Evolutionary conservation across 2,888 invertebrate genomes (phyloP).

Genomic region (Zygogramma bicolorata): DNA sequence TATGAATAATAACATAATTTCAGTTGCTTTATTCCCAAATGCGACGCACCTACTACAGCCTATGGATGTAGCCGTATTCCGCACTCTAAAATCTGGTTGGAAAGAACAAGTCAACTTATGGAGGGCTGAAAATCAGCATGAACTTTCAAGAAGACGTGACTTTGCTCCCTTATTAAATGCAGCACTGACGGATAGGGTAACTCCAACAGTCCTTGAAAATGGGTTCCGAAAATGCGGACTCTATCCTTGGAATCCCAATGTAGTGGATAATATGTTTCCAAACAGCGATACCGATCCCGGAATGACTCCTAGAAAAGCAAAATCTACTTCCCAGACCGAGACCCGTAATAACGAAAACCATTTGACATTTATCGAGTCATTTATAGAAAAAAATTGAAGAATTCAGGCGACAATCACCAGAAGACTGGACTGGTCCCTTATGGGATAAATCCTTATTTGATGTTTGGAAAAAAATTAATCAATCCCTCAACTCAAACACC

Average conservation of each 20-base stretch:
- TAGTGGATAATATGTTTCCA: conserved; percentile 2
- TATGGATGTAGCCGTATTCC: conserved; percentile 19
- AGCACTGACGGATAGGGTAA: background rate
- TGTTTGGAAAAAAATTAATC: background rate
- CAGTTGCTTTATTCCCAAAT: conserved; percentile 20
- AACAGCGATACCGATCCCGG: background rate
- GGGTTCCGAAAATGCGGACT: background rate
- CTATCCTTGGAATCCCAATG: conserved; percentile 16
- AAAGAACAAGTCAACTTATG: conserved; percentile 5
- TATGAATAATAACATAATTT: conserved; percentile 18
- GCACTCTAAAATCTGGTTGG: conserved; percentile 3
- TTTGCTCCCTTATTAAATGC: conserved; percentile 4
- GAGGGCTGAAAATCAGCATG: background rate
- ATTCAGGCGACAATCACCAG: background rate
- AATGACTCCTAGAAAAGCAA: background rate
- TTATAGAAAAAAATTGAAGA: conserved; percentile 1
- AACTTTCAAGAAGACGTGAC: conserved; percentile 11
- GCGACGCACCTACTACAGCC: conserved; percentile 1
- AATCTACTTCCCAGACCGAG: too few relatives aligned
- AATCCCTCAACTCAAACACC: conserved; percentile 2
- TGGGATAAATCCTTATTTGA: conserved; percentile 7
- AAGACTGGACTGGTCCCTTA: too few relatives aligned
- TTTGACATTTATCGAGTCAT: background rate
- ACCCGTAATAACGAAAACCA: too few relatives aligned
- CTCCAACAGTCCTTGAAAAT: conserved; percentile 3